These are phyloP conservation scores for Heterotis niloticus DNA, from an alignment of 2,113 vertebrate genomes.

Conservation along the genomic window DNA sequence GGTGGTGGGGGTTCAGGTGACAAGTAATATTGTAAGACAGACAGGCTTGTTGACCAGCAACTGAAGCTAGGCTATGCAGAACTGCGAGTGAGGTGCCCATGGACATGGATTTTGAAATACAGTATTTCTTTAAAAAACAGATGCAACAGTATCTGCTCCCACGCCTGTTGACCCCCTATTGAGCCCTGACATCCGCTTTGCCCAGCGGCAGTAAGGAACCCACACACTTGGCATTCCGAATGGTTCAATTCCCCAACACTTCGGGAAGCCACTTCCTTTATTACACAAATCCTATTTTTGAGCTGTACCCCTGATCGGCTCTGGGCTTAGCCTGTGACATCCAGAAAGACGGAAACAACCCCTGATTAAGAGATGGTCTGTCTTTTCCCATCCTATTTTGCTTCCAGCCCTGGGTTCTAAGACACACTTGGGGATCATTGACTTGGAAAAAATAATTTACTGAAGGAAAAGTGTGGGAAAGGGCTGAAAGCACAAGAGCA, in stretches of 20 bases:
- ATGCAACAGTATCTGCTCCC: not conserved
- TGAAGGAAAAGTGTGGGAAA: not conserved
- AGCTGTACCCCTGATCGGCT: not conserved
- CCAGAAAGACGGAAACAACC: not conserved
- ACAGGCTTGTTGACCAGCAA: no score
- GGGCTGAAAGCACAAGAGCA: not conserved
- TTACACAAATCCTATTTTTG: not conserved
- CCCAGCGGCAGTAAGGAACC: not conserved
- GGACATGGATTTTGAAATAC: not conserved
- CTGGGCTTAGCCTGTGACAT: not conserved
- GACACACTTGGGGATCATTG: no score
- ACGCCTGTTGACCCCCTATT: not conserved
- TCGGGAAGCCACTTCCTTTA: slow-evolving; percentile 2
- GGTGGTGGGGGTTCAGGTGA: no score
- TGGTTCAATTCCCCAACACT: not conserved
- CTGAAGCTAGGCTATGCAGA: not conserved
- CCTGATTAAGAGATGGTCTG: not conserved
- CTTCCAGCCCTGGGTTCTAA: no score
- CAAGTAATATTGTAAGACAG: no score
- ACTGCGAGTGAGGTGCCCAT: not conserved
- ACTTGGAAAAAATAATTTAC: no score
- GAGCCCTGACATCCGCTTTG: slow-evolving; percentile 11
- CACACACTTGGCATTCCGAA: not conserved
- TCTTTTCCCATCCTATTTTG: not conserved
- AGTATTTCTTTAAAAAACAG: not conserved